Base-by-base conservation (phyloP, 2,888 invertebrate species). In the Achlya flavicornis region DNA sequence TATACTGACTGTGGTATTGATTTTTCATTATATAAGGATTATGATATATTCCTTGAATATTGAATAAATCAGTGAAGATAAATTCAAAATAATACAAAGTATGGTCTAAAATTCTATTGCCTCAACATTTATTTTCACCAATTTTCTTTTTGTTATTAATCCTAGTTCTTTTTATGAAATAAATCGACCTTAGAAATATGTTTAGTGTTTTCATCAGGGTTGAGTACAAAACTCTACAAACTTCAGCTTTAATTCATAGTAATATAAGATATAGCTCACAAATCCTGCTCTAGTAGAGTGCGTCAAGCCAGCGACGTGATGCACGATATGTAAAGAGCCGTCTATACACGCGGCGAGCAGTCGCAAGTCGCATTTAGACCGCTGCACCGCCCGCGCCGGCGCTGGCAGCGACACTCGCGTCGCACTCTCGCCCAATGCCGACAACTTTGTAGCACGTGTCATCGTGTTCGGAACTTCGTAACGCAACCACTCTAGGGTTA, bases 271-370 rank as follows among this genome's bases (percentile, higher is more conserved):
- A 26, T 26, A 26, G 2, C 96, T 95, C 89, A 98, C 98, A 92
- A 98, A 97, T 64, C 97, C 96, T 64, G 97, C 96, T 86, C 97
- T 96, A 4, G 96, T 95, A 19, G 96, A 95, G 81, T 96, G 96
- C 6, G 97, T 97, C 0, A 96, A 94, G 59, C 97, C 97, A 69
- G 96, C 95, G 35, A 94, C 92, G 66, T 96, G 95, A 90, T 98
- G 97, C 76, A 97, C 95, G 33, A 98, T 90, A 57, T 97, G 97
- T 68, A 98, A 88, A 4, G 97, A 96, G 6, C 97, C 97, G 90
- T 98, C 98, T 61, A 97, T 96, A 80, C 98, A 98, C 10, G 97
- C 97, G 58, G 97, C 88, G 35, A 98, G 90, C 10, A 98, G 89
- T 76, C 96, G 96, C 77, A 96, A 95, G 85, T 96, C 96, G 80